These are phyloP conservation scores for Cyprichromis sp. DNA, from an alignment of 2,113 vertebrate species.

Conservation along the genomic window DNA sequence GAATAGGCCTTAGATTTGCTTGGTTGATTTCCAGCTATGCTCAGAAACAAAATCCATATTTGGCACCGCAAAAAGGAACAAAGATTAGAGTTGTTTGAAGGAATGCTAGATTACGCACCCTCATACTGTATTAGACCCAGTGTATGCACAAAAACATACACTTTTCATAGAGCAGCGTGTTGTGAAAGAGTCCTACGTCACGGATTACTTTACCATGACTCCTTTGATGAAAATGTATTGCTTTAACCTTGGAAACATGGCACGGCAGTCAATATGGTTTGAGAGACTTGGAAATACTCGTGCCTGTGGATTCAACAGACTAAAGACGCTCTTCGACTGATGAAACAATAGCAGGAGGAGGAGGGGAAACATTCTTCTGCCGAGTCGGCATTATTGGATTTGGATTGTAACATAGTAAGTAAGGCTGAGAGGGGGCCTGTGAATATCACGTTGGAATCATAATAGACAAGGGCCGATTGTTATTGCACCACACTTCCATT, in stretches of 20 bases:
- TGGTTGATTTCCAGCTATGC: conserved; percentile 51
- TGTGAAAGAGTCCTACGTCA: conserved; percentile 33
- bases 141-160: not conserved
- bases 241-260: conserved; percentile 55
- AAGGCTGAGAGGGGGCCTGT: conserved; percentile 35
- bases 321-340: conserved; percentile 31
- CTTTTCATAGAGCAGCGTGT: not conserved
- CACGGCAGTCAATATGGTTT: conserved; percentile 51
- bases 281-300: conserved; percentile 30
- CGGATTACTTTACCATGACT: conserved; percentile 41
- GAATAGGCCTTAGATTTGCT: conserved; percentile 44
- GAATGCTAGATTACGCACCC: conserved; percentile 1
- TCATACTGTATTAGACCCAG: not conserved
- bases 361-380: conserved; percentile 35
- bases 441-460: conserved; percentile 62
- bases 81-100: not conserved
- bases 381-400: conserved; percentile 66
- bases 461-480: conserved; percentile 64
- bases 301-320: conserved; percentile 24
- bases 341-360: conserved; percentile 51
- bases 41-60: conserved; percentile 48
- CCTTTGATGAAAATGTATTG: conserved; percentile 52
- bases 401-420: conserved; percentile 66
- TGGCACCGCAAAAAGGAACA: conserved; percentile 26
- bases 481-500: conserved; percentile 65